A percentile compares a stretch with the other conserved stretches of the same genome.
Evolutionary conservation across 2,797 vertebrate genomes (phyloP).

Genomic region (Cyprinella venusta): DNA sequence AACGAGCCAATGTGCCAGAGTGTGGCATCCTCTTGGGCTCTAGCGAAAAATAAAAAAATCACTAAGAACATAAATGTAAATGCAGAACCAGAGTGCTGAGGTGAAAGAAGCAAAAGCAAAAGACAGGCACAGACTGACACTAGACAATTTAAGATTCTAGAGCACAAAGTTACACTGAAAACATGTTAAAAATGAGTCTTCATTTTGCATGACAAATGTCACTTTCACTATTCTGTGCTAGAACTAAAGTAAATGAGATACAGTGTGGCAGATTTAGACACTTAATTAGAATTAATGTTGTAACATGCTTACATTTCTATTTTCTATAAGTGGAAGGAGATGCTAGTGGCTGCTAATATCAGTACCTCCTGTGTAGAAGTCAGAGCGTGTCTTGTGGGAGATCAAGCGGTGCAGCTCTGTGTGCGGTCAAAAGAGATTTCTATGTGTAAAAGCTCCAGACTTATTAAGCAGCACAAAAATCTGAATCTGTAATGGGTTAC

Average conservation of each 20-base stretch:
- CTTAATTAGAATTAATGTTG: constrained; percentile 32
- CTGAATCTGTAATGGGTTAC: constrained; percentile 20
- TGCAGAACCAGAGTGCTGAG: neutral
- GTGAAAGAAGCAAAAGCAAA: neutral
- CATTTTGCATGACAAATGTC: neutral
- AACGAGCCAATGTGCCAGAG: too few relatives aligned
- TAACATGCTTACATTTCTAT: constrained; percentile 32
- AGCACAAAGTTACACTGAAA: neutral
- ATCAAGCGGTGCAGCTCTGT: constrained; percentile 66
- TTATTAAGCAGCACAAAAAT: constrained; percentile 1
- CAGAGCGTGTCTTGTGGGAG: constrained; percentile 63
- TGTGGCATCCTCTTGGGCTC: too few relatives aligned
- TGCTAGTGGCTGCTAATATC: constrained; percentile 61
- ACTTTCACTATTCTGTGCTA: neutral
- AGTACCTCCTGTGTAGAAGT: constrained; percentile 66
- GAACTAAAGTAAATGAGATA: constrained; percentile 32
- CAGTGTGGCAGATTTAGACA: constrained; percentile 14
- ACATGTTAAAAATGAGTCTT: neutral
- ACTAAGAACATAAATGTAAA: too few relatives aligned
- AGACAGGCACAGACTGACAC: neutral
- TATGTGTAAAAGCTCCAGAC: constrained; percentile 26
- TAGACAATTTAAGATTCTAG: neutral
- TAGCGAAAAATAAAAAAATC: too few relatives aligned
- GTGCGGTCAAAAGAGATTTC: constrained; percentile 54
- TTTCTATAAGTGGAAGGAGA: constrained; percentile 22